Percentiles rank a stretch among this genome's conserved stretches.
phyloP scores from a whole-genome alignment of 2,888 invertebrate genomes.

The Coelopa pilipes region DNA sequence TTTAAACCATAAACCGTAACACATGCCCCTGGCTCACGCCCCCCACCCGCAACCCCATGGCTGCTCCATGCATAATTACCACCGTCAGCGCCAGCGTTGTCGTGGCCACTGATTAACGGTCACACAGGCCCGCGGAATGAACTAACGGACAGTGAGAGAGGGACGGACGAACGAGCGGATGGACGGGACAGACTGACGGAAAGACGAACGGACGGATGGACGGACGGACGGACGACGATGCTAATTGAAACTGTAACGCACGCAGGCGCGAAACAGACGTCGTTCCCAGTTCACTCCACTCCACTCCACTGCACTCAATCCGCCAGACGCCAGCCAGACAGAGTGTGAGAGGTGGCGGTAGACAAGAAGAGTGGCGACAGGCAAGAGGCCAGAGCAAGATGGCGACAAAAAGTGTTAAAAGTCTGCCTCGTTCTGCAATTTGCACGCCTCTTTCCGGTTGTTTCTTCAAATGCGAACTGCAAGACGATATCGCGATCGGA shows the following conservation, averaged over 20 bases:
- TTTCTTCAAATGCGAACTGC: neutral
- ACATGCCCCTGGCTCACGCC: neutral
- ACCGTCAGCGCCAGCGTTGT: neutral
- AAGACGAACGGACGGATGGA: neutral
- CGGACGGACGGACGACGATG: slow-evolving; percentile 23
- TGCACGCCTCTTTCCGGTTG: slow-evolving; percentile 35
- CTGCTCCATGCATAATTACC: slow-evolving; percentile 4
- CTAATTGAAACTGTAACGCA: slow-evolving; percentile 37
- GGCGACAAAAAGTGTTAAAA: slow-evolving; percentile 19
- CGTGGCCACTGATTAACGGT: neutral
- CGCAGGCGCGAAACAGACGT: slow-evolving; percentile 12
- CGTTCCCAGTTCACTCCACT: neutral
- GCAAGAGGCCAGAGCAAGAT: neutral
- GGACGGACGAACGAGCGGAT: neutral
- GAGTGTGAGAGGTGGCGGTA: neutral
- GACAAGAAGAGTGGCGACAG: neutral
- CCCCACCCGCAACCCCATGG: too few relatives aligned
- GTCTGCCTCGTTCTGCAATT: slow-evolving; percentile 26
- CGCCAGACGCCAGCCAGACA: slow-evolving; percentile 4
- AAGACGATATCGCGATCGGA: neutral
- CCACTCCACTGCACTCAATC: too few relatives aligned
- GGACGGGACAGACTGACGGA: slow-evolving; percentile 26
- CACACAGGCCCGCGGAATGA: neutral
- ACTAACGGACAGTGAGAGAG: neutral
- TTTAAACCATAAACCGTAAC: slow-evolving; percentile 26